Percentiles rank a stretch among this genome's conserved stretches.
phyloP scores from a whole-genome alignment of 2,888 invertebrate species.

The Crepidodera aurea region DNA sequence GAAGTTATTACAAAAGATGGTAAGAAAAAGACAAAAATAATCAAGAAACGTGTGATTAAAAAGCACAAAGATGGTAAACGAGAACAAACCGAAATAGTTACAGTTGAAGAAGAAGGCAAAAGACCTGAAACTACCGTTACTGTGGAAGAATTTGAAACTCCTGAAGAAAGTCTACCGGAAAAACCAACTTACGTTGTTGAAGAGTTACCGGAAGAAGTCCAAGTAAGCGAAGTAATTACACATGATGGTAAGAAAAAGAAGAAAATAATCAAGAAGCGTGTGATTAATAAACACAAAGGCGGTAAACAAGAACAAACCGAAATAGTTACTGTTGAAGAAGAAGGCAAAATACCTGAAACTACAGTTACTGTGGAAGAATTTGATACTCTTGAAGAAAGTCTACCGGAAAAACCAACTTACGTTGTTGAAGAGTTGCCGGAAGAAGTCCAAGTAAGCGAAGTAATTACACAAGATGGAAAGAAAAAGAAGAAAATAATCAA shows the following conservation, averaged over 20 bases:
- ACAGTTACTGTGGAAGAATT: slow-evolving; percentile 39
- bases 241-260: slow-evolving; percentile 43
- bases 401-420: slow-evolving; percentile 7
- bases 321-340: slow-evolving; percentile 51
- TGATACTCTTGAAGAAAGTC: slow-evolving; percentile 44
- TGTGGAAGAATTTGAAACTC: slow-evolving; percentile 45
- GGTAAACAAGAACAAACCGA: slow-evolving; percentile 55
- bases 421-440: slow-evolving; percentile 36
- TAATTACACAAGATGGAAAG: slow-evolving; percentile 45
- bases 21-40: slow-evolving; percentile 48
- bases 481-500: slow-evolving; percentile 52
- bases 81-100: slow-evolving; percentile 59
- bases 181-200: slow-evolving; percentile 27
- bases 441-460: slow-evolving; percentile 43
- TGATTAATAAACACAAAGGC: slow-evolving; percentile 59
- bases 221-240: slow-evolving; percentile 43
- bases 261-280: slow-evolving; percentile 56
- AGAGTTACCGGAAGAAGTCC: slow-evolving; percentile 42
- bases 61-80: slow-evolving; percentile 43
- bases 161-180: slow-evolving; percentile 48
- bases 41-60: slow-evolving; percentile 46
- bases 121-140: slow-evolving; percentile 59
- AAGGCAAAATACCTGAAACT: slow-evolving; percentile 57
- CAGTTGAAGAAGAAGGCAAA: slow-evolving; percentile 56
- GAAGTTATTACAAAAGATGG: slow-evolving; percentile 53